phyloP scores from a whole-genome alignment of 2,888 invertebrate species.

The Brenthis hecate region DNA sequence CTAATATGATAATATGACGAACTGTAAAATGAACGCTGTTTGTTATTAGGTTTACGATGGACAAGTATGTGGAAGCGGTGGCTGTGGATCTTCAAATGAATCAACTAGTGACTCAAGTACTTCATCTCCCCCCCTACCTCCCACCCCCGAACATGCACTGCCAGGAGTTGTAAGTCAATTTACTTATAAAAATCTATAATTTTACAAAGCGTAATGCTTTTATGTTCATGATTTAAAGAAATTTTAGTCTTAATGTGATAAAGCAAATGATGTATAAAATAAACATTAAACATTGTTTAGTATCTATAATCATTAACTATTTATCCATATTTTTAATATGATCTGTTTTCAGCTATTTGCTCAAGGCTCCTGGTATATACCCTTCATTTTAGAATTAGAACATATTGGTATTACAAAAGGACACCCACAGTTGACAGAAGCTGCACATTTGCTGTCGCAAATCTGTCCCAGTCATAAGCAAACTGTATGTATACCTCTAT shows the following conservation, averaged over 20 bases:
- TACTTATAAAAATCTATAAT: no score
- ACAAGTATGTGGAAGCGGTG: constrained; percentile 75
- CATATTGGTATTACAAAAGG: constrained; percentile 93
- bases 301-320: no score
- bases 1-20: no score
- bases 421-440: constrained; percentile 91
- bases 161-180: constrained; percentile 91
- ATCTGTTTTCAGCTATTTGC: constrained; percentile 83
- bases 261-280: no score
- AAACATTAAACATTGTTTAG: no score
- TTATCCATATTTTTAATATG: constrained; percentile 12
- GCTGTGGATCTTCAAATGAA: constrained; percentile 84
- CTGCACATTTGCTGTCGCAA: constrained; percentile 89
- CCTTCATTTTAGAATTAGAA: constrained; percentile 92
- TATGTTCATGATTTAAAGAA: no score
- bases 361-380: constrained; percentile 88
- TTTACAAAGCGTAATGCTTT: no score
- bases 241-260: no score
- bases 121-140: constrained; percentile 93
- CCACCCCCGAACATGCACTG: constrained; percentile 93
- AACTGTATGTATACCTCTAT: constrained; percentile 69
- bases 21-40: not conserved
- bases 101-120: constrained; percentile 97
- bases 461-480: constrained; percentile 89
- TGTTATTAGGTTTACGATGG: constrained; percentile 68